Conservation (phyloP, 2,113 vertebrate species). For the Amblyornis subalaris region DNA sequence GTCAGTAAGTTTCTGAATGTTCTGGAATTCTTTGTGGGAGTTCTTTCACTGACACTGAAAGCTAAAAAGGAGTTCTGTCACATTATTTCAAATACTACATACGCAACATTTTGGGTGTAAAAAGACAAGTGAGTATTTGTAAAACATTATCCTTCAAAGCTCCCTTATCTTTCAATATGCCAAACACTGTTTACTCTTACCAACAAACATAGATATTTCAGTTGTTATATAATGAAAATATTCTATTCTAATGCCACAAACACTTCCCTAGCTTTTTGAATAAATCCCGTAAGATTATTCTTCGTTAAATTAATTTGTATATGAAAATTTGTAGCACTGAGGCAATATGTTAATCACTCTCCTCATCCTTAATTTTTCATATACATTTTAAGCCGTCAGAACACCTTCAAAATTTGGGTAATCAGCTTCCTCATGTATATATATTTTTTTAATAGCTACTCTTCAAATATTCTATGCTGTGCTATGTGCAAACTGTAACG, state of each 20-base stretch:
- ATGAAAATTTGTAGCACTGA: background rate
- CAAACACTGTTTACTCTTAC: background rate
- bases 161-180: background rate
- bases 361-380: background rate
- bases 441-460: background rate
- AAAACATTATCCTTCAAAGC: background rate
- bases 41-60: background rate
- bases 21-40: background rate
- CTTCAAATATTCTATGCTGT: background rate
- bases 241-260: background rate
- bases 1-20: background rate
- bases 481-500: background rate
- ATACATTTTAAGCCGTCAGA: background rate
- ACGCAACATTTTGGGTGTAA: background rate
- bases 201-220: background rate
- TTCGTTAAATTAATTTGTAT: background rate
- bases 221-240: background rate
- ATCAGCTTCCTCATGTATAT: background rate
- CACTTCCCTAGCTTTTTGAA: background rate
- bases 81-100: background rate
- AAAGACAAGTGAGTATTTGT: background rate
- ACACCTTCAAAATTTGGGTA: background rate
- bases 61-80: background rate
- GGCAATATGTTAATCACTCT: background rate
- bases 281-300: background rate